Evolutionary conservation across 2,888 invertebrate genomes (phyloP).

Genomic region (Pyrochroa serraticornis): DNA sequence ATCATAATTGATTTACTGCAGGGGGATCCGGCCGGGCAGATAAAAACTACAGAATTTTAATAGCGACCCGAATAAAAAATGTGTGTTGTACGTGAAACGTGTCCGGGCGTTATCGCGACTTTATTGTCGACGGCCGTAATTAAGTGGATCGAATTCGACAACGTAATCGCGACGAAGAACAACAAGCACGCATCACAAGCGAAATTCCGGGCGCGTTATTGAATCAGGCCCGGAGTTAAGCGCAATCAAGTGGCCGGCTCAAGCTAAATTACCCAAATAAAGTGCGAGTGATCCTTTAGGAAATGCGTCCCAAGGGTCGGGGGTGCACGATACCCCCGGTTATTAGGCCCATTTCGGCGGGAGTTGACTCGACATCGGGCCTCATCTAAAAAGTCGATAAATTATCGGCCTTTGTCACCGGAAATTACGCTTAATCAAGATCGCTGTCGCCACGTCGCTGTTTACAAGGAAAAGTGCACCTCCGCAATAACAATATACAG

Average conservation of each 20-base stretch:
- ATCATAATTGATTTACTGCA: constrained; percentile 46
- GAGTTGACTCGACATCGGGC: constrained; percentile 15
- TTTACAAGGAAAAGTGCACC: too few species aligned
- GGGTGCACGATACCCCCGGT: constrained; percentile 27
- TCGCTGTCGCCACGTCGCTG: too few species aligned
- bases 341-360: constrained; percentile 33
- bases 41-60: constrained; percentile 32
- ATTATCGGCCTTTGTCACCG: background rate
- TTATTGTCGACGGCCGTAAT: too few species aligned
- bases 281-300: constrained; percentile 48
- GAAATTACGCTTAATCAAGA: too few species aligned
- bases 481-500: too few species aligned
- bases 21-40: constrained; percentile 24
- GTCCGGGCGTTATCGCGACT: too few species aligned
- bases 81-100: too few species aligned
- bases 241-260: constrained; percentile 39
- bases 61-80: constrained; percentile 14
- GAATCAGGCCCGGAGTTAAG: background rate
- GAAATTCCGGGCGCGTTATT: background rate
- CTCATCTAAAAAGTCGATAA: constrained; percentile 6
- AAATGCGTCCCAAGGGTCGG: constrained; percentile 45
- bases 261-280: constrained; percentile 49
- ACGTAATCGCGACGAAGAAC: too few species aligned
- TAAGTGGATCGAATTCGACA: too few species aligned
- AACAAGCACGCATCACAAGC: too few species aligned